Conservation (phyloP, 2,888 invertebrate species). For the Polyommatus iphigenia region DNA sequence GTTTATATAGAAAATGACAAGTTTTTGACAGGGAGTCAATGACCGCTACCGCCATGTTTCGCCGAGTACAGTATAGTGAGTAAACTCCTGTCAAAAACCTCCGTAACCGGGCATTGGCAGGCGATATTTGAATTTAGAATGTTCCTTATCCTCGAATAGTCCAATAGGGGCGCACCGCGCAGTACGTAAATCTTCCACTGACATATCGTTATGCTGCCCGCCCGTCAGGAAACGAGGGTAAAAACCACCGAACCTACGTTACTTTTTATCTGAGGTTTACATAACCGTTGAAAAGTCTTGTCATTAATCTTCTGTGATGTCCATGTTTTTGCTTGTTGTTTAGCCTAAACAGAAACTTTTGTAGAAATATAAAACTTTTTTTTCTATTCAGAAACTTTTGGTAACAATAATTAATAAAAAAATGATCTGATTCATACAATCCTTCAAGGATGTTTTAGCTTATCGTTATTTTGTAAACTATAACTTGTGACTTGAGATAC, state of each 20-base stretch:
- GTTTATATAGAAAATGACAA: too few relatives aligned
- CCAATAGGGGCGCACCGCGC: not conserved
- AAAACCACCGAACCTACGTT: slow-evolving; percentile 16
- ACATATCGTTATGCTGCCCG: slow-evolving; percentile 20
- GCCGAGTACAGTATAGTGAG: too few relatives aligned
- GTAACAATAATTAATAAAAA: too few relatives aligned
- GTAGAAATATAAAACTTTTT: not conserved
- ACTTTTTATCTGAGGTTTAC: not conserved
- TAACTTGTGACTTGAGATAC: too few relatives aligned
- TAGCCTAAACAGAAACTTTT: not conserved
- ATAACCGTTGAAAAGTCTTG: not conserved
- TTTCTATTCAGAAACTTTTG: not conserved
- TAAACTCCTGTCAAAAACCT: not conserved
- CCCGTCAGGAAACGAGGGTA: not conserved
- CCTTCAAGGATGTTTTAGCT: not conserved
- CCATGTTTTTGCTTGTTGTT: not conserved
- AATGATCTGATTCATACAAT: not conserved
- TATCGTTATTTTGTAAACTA: not conserved
- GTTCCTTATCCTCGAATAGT: not conserved
- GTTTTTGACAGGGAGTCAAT: too few relatives aligned
- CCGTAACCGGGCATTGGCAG: not conserved
- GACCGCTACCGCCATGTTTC: too few relatives aligned
- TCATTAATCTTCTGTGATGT: not conserved
- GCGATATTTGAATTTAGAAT: slow-evolving; percentile 1
- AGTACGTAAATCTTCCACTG: slow-evolving; percentile 18